Percentiles rank a stretch among this genome's conserved stretches.
phyloP scores from a whole-genome alignment of 1,140 invertebrate genomes.

The Apis cerana region DNA sequence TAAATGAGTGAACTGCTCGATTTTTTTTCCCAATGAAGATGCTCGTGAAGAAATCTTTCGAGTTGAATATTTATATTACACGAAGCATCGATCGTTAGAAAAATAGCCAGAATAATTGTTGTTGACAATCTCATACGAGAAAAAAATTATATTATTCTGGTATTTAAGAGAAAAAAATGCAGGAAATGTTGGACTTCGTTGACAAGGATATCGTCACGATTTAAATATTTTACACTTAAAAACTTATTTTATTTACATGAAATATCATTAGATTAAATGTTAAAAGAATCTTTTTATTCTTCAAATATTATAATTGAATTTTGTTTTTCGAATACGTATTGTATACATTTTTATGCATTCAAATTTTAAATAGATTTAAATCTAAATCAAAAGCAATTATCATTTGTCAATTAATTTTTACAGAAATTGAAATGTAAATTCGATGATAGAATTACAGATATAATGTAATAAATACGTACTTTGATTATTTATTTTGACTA shows the following conservation, averaged over 20 bases:
- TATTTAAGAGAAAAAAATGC: neutral
- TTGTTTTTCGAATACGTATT: too few relatives aligned
- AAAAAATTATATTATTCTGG: neutral
- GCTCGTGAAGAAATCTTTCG: conserved; percentile 12
- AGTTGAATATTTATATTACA: conserved; percentile 42
- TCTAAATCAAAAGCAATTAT: too few relatives aligned
- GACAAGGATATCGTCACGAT: neutral
- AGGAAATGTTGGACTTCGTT: neutral
- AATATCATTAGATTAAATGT: neutral
- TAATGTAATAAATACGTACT: too few relatives aligned
- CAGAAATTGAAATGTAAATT: too few relatives aligned
- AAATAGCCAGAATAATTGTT: conserved; percentile 47
- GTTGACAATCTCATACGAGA: conserved; percentile 64
- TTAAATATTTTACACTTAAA: neutral
- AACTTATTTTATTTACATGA: neutral
- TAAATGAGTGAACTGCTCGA: neutral
- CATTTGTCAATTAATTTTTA: too few relatives aligned
- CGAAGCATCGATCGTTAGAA: conserved; percentile 44
- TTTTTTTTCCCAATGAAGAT: neutral
- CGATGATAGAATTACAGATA: too few relatives aligned
- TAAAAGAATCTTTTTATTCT: neutral
- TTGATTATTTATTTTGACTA: too few relatives aligned
- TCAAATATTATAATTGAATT: too few relatives aligned
- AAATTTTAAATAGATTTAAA: too few relatives aligned
- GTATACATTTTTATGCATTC: too few relatives aligned